Evolutionary conservation across 2,113 vertebrate genomes (phyloP).

Genomic region (Eretmochelys imbricata): DNA sequence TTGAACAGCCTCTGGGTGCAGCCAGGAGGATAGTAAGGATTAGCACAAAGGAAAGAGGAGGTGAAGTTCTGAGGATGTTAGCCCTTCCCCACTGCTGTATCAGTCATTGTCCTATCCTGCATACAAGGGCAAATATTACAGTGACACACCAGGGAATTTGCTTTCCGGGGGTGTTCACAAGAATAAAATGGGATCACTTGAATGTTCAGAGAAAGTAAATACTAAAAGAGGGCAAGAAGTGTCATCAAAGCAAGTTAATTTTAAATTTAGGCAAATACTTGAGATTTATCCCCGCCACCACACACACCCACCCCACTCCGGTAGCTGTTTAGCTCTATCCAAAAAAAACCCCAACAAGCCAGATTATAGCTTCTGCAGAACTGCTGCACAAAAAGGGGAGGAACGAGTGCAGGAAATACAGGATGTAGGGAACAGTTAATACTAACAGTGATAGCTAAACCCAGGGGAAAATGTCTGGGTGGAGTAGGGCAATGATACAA

Average conservation of each 20-base stretch:
- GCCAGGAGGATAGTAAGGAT: background rate
- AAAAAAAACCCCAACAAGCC: background rate
- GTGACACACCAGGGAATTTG: background rate
- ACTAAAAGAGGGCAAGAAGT: background rate
- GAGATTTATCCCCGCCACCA: background rate
- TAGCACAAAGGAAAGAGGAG: background rate
- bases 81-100: background rate
- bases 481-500: rapidly evolving
- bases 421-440: background rate
- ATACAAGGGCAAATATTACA: background rate
- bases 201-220: background rate
- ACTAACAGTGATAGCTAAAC: background rate
- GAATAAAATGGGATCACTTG: background rate
- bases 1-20: background rate
- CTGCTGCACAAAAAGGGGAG: background rate
- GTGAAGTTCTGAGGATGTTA: background rate
- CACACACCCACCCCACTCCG: rapidly evolving
- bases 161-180: rapidly evolving
- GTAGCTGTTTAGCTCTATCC: background rate
- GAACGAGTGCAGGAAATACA: background rate
- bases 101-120: background rate
- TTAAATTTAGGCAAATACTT: background rate
- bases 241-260: background rate
- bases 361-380: background rate
- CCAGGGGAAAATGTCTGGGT: background rate